phyloP scores from a whole-genome alignment of 2,113 vertebrate species.

The Apaloderma vittatum region DNA sequence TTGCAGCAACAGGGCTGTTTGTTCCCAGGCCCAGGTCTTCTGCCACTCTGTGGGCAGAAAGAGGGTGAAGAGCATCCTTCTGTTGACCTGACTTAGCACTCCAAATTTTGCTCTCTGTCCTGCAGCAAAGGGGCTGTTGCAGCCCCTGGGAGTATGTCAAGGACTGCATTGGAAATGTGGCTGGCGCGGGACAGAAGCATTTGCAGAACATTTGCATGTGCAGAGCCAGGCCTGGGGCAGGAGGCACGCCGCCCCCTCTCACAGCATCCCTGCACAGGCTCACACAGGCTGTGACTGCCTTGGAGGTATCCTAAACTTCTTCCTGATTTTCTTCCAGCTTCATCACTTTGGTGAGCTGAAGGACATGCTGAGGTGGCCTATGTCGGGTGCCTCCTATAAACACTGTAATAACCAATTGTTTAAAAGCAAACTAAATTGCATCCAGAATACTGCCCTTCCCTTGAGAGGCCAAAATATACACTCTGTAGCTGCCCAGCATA shows the following conservation, averaged over 20 bases:
- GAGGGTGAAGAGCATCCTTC: background rate
- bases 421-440: background rate
- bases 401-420: rapidly evolving
- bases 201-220: background rate
- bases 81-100: background rate
- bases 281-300: rapidly evolving
- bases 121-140: background rate
- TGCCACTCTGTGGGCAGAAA: background rate
- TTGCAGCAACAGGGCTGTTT: background rate
- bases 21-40: background rate
- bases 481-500: background rate
- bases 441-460: background rate
- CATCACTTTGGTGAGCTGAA: background rate
- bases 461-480: background rate
- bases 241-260: rapidly evolving
- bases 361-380: background rate
- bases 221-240: background rate
- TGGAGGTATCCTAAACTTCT: background rate
- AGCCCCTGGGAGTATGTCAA: background rate
- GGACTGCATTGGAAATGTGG: background rate
- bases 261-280: background rate
- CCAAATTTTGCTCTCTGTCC: background rate
- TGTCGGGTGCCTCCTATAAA: background rate
- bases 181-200: background rate
- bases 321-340: background rate